Base-by-base conservation (phyloP, 2,797 vertebrate genomes). In the Gallinago nigripennis region DNA sequence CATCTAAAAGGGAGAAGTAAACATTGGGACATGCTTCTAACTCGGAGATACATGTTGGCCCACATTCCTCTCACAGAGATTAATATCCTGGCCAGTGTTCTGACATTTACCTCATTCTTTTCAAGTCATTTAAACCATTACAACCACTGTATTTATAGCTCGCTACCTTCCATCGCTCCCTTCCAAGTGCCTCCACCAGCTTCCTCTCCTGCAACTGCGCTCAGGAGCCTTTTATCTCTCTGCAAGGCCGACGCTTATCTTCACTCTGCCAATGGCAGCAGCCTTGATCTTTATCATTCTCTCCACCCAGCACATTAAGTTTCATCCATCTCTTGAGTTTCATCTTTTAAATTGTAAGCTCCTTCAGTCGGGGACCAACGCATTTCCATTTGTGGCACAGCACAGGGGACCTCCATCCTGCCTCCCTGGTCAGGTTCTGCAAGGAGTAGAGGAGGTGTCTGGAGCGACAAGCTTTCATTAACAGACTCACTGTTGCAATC, bases 41-140 rank as follows among this genome's bases (percentile, higher is more conserved):
- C 78, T 92, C 11, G 0, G 81, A 92, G 70, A 95, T 85, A 79
- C 87, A 48, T 37, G 75, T 35, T 94, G 92, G 92, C 83, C 93
- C 86, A 66, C 93, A 88, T 95, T 96, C 88, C 93, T 93, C 92
- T 82, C 21, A 66, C 83, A 71, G 79, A 86, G 90, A 95, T 95
- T 95, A 95, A 95, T 57, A 94, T 84, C 92, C 92, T 88, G 88
- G 92, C 73, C 68, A 41, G 54, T 27, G 71, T 86, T 93, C 92
- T 94, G 95, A 94, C 92, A 92, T 95, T 92, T 81, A 83, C 79
- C 89, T 96, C 94, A 94, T 90, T 82, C 79, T 92, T 95, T 94
- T 88, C 94, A 95, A 95, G 91, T 86, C 76, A 90, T 41, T 94
- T 83, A 94, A 89, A 94, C 89, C 85, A 89, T 88, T 81, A 87